A percentile compares a stretch with the other conserved stretches of the same genome.
phyloP scores from a whole-genome alignment of 2,888 invertebrate species.

The Drosophila lacicola region DNA sequence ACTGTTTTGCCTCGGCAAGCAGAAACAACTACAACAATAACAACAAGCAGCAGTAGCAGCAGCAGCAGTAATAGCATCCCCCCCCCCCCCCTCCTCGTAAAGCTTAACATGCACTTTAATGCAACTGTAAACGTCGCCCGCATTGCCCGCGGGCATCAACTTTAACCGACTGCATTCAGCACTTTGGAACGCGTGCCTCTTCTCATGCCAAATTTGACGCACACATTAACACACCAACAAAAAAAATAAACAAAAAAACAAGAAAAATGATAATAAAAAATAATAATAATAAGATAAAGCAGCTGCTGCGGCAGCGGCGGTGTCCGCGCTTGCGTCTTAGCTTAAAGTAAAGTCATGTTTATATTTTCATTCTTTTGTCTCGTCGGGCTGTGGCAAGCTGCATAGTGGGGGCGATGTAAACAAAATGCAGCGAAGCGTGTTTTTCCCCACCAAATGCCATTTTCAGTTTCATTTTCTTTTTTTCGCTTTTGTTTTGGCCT shows the following conservation, averaged over 20 bases:
- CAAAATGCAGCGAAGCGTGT: slow-evolving; percentile 57
- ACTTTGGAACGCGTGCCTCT: background rate
- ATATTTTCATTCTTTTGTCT: slow-evolving; percentile 47
- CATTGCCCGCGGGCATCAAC: slow-evolving; percentile 32
- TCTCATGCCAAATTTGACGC: slow-evolving; percentile 24
- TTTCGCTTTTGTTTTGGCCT: slow-evolving; percentile 3
- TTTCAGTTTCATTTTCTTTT: background rate
- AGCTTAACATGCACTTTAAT: slow-evolving; percentile 55
- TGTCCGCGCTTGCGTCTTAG: slow-evolving; percentile 21
- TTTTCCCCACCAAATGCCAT: slow-evolving; percentile 26
- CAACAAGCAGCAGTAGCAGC: background rate
- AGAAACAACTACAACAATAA: slow-evolving; percentile 25
- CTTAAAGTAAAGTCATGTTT: slow-evolving; percentile 67
- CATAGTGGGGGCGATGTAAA: slow-evolving; percentile 8
- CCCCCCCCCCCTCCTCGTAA: slow-evolving; percentile 29
- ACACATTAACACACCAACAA: slow-evolving; percentile 9
- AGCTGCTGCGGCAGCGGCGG: slow-evolving; percentile 8
- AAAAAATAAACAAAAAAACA: slow-evolving; percentile 1
- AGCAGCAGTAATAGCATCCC: background rate
- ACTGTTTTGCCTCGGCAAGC: slow-evolving; percentile 51
- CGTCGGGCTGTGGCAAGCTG: too few relatives aligned
- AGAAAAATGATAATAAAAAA: too few relatives aligned
- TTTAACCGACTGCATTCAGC: slow-evolving; percentile 9
- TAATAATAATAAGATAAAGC: background rate
- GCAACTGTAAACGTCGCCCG: slow-evolving; percentile 30